Evolutionary conservation across 2,888 invertebrate genomes (phyloP), one percentile per base, ranked within the genome.

Genomic region (Macaria liturata): DNA sequence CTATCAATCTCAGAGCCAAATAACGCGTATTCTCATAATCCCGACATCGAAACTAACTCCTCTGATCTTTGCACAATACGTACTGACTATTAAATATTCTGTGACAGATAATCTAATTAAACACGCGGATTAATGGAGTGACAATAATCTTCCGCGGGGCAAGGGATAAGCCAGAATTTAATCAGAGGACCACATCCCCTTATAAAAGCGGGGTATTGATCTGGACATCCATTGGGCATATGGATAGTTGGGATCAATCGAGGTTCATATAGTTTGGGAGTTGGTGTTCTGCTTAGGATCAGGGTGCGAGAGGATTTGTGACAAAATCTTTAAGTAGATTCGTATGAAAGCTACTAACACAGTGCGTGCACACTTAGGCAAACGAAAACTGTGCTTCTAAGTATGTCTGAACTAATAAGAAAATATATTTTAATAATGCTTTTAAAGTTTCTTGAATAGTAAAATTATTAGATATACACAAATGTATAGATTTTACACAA

Each of bases 81-180:
- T 3, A 37, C 20, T 20, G 20, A 20, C 34, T 37, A 37, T 7
- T 37, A 1, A 37, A 7, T 7, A 37, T 37, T 37, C 34, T 37
- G 34, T 37, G 34, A 37, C 34, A 37, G 7, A 67, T 75, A 75
- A 84, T 86, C 79, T 88, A 87, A 88, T 88, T 88, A 86, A 86
- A 84, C 80, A 79, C 78, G 68, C 69, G 83, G 85, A 86, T 88
- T 87, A 89, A 88, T 88, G 87, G 85, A 79, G 87, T 89, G 90
- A 89, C 89, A 88, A 89, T 89, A 89, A 89, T 89, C 85, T 88
- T 82, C 83, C 74, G 76, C 78, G 75, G 81, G 79, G 71, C 70
- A 70, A 67, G 76, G 84, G 88, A 87, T 90, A 81, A 88, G 83
- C 85, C 86, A 69, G 75, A 86, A 86, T 88, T 87, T 88, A 88